Conservation (phyloP, 2,797 vertebrate species). For the Saxicola maurus region DNA sequence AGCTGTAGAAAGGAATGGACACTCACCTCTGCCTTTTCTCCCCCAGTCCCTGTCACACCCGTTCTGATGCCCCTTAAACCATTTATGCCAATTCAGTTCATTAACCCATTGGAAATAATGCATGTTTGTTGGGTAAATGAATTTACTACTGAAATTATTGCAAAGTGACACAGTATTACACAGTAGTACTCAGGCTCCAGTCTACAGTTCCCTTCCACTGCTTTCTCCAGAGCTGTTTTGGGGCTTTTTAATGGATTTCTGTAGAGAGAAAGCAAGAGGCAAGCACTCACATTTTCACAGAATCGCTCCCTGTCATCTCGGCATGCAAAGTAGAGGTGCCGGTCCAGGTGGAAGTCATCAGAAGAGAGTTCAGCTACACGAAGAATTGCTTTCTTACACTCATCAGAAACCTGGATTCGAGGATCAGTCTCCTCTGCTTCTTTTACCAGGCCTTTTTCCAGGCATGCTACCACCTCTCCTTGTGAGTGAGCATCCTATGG, state of each 20-base stretch:
- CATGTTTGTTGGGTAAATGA: background rate
- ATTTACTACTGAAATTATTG: background rate
- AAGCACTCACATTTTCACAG: conserved; percentile 87
- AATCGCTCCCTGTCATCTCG: conserved; percentile 92
- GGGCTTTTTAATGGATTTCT: background rate
- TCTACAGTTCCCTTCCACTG: background rate
- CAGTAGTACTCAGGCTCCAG: background rate
- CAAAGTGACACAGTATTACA: background rate
- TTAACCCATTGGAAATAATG: background rate
- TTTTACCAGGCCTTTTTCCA: conserved; percentile 90
- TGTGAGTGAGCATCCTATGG: conserved; percentile 91
- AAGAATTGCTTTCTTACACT: conserved; percentile 92
- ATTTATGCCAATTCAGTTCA: background rate
- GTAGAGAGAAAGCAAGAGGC: background rate
- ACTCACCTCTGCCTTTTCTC: background rate
- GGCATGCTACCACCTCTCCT: conserved; percentile 92
- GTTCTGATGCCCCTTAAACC: background rate
- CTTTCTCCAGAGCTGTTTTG: background rate
- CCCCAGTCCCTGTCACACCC: background rate
- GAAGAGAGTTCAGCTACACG: conserved; percentile 95
- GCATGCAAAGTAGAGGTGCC: conserved; percentile 93
- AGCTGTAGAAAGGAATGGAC: background rate
- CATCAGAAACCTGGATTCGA: conserved; percentile 77
- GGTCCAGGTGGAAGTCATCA: conserved; percentile 92
- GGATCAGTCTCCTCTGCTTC: conserved; percentile 82